A percentile compares a stretch with the other conserved stretches of the same genome.
phyloP scores from a whole-genome alignment of 2,113 vertebrate species.

The Anoplopoma fimbria region DNA sequence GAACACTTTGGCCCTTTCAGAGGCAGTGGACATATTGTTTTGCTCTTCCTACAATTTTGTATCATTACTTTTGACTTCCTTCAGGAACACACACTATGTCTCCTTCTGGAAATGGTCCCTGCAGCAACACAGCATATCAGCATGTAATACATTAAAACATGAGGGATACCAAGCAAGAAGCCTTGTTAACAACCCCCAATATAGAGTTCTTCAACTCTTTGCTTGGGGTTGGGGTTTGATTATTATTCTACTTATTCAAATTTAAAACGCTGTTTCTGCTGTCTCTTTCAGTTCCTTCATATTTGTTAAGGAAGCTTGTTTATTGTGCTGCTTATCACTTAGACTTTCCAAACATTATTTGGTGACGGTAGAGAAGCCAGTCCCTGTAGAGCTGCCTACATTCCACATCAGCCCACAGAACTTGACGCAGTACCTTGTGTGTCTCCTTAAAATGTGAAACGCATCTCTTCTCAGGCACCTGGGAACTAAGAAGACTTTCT shows the following conservation, averaged over 20 bases:
- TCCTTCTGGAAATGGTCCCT: background rate
- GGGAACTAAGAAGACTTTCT: background rate
- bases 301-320: no score
- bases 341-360: background rate
- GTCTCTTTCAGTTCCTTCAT: no score
- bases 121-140: background rate
- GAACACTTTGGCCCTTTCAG: no score
- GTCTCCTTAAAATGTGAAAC: constrained; percentile 12
- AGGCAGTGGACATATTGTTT: background rate
- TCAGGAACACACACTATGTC: constrained; percentile 22
- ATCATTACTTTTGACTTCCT: constrained; percentile 27
- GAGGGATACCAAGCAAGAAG: background rate
- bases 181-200: background rate
- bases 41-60: background rate
- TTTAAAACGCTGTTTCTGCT: background rate
- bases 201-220: background rate
- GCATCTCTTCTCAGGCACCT: background rate
- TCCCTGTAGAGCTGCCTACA: background rate
- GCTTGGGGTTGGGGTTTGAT: background rate
- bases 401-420: constrained; percentile 1
- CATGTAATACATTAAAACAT: constrained; percentile 12
- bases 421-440: background rate
- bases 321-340: no score
- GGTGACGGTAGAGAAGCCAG: background rate
- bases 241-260: background rate